Evolutionary conservation across 2,113 vertebrate species (phyloP).

Genomic region (Dunckerocampus dactyliophorus): DNA sequence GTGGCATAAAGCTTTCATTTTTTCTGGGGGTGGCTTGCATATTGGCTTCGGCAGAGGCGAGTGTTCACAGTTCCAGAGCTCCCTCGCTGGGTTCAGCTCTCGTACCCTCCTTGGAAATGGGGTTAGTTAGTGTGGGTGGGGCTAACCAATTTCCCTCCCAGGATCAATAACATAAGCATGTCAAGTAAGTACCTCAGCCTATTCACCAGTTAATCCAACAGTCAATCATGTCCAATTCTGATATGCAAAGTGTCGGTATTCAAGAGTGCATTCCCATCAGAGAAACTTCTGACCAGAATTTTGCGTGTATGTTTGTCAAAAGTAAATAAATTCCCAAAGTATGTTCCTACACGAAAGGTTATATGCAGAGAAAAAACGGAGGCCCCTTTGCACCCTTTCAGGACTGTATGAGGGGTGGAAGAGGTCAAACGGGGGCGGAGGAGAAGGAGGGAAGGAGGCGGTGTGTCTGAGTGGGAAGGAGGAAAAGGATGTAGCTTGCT

Average conservation of each 20-base stretch:
- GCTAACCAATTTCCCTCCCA: background rate
- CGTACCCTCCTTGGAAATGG: background rate
- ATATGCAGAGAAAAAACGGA: background rate
- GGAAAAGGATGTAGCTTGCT: slow-evolving; percentile 63
- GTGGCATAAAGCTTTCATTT: background rate
- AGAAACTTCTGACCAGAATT: no score
- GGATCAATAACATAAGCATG: background rate
- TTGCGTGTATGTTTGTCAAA: no score
- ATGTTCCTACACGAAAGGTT: background rate
- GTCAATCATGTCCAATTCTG: background rate
- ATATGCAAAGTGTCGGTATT: no score
- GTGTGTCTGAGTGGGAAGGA: slow-evolving; percentile 18
- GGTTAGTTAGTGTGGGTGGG: background rate
- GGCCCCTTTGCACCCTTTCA: slow-evolving; percentile 25
- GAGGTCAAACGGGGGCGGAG: slow-evolving; percentile 23
- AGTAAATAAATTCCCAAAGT: background rate
- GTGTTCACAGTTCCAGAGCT: background rate
- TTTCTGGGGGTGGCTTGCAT: background rate
- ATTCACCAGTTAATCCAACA: background rate
- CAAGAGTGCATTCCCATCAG: no score
- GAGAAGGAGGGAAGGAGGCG: slow-evolving; percentile 11
- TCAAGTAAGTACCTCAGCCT: background rate
- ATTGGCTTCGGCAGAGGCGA: background rate
- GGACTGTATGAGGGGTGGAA: slow-evolving; percentile 23
- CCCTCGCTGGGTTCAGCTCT: background rate